Percentiles rank a stretch among this genome's conserved stretches.
These are phyloP conservation scores for Synanthedon tipuliformis DNA, from an alignment of 2,888 invertebrate species.

Conservation along the genomic window DNA sequence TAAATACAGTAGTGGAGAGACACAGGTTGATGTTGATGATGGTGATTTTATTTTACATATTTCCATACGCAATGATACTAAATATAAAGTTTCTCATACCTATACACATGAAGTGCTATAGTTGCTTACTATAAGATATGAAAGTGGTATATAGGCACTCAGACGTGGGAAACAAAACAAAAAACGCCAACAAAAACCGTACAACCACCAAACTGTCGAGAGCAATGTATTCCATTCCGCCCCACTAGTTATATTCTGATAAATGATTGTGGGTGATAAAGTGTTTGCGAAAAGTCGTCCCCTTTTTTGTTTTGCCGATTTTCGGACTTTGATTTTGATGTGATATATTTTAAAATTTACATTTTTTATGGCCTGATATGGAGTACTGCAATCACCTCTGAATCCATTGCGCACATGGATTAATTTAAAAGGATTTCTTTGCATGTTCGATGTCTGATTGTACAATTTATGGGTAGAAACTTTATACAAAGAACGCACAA, in stretches of 20 bases:
- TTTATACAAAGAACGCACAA: no score
- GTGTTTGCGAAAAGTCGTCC: slow-evolving; percentile 16
- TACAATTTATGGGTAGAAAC: no score
- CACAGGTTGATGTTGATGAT: no score
- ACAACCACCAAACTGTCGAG: slow-evolving; percentile 36
- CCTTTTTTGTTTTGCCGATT: slow-evolving; percentile 28
- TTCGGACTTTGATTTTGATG: slow-evolving; percentile 14
- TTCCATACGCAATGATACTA: not conserved
- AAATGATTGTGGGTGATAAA: slow-evolving; percentile 49
- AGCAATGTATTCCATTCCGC: slow-evolving; percentile 49
- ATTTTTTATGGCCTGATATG: no score
- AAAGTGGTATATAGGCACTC: not conserved
- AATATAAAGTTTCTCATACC: not conserved
- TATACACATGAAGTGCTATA: no score
- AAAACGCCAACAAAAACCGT: slow-evolving; percentile 14
- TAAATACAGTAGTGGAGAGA: no score
- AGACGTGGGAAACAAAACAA: slow-evolving; percentile 6
- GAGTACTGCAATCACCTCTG: no score
- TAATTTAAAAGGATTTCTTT: no score
- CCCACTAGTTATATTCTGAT: slow-evolving; percentile 62
- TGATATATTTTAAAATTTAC: not conserved
- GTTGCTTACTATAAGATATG: no score
- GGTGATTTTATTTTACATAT: no score
- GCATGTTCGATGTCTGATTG: no score
- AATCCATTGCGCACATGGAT: no score